Conservation (phyloP, 1,140 invertebrate species). For the Dinothrombium tinctorium region DNA sequence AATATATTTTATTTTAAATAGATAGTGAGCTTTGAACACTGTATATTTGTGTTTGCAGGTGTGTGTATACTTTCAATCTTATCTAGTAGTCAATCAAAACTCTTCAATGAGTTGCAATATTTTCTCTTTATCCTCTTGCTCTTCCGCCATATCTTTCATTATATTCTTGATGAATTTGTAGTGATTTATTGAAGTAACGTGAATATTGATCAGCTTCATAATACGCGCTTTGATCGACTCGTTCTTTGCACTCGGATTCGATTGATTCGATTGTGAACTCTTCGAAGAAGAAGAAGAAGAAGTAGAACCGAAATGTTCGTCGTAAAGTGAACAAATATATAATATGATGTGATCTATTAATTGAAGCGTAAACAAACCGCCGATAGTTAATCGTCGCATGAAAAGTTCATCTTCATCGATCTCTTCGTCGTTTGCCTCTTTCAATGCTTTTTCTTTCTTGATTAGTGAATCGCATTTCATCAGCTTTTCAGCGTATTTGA, state of each 20-base stretch:
- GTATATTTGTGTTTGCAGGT: too few species aligned
- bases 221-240: slow-evolving; percentile 6
- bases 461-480: slow-evolving; percentile 54
- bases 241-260: not conserved
- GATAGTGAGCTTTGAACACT: too few species aligned
- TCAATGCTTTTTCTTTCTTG: slow-evolving; percentile 28
- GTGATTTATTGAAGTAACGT: slow-evolving; percentile 7
- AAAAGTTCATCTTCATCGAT: slow-evolving; percentile 54
- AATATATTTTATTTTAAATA: too few species aligned
- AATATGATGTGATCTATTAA: slow-evolving; percentile 84
- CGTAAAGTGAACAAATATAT: slow-evolving; percentile 45
- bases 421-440: slow-evolving; percentile 22
- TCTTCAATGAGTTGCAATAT: slow-evolving; percentile 8
- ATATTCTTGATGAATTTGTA: slow-evolving; percentile 6
- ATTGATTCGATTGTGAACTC: not conserved
- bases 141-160: slow-evolving; percentile 6
- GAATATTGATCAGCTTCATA: slow-evolving; percentile 7
- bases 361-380: slow-evolving; percentile 84
- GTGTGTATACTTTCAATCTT: too few species aligned
- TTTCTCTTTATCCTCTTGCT: slow-evolving; percentile 4
- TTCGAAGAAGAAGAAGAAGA: not conserved
- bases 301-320: not conserved
- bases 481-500: slow-evolving; percentile 88
- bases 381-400: slow-evolving; percentile 51
- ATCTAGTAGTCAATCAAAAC: too few species aligned